Evolutionary conservation across 2,113 vertebrate species (phyloP), one percentile per base, ranked within the genome.

Genomic region (Geococcyx californianus): DNA sequence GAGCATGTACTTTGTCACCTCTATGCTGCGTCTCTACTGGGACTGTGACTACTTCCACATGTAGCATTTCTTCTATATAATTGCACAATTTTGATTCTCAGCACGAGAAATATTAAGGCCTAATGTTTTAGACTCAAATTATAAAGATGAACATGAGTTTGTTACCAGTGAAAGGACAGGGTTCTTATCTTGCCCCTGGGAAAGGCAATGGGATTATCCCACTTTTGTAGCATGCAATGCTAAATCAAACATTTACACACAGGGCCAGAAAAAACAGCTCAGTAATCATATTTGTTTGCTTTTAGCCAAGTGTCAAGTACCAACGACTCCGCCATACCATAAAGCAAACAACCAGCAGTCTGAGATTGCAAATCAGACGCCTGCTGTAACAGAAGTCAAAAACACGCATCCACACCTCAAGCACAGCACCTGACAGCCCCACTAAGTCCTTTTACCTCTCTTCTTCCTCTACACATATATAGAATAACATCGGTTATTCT

Each of bases 211-310:
- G 51, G 9, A 55, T 91, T 60, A 54, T 42, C 60, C 17, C 56
- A 34, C 28, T 33, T 86, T 23, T 34, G 8, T 2, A 70, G 58
- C 1, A 0, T 14, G 4, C 16, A 26, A 19, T 0, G 0, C 6
- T 38, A 62, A 76, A 47, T 7, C 54, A 79, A 59, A 64, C 21
- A 33, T 15, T 34, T 16, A 66, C 28, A 52, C 19, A 7, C 33
- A 10, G 0, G 0, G 23, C 3, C 79, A 74, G 45, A 52, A 90
- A 85, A 51, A 6, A 45, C 0, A 67, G 47, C 20, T 78, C 42
- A 36, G n/a, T 21, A 14, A 44, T 64, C 11, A 1, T 1, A 31
- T 11, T 4, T 56, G 34, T 12, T 40, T n/a, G 47, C n/a, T 76
- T 68, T 74, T 21, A 64, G 40, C 52, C 34, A 63, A 62, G 16